Percentiles rank a stretch among this genome's conserved stretches.
Evolutionary conservation across 2,797 vertebrate genomes (phyloP).

Genomic region (Dendrocincla tyrannina): DNA sequence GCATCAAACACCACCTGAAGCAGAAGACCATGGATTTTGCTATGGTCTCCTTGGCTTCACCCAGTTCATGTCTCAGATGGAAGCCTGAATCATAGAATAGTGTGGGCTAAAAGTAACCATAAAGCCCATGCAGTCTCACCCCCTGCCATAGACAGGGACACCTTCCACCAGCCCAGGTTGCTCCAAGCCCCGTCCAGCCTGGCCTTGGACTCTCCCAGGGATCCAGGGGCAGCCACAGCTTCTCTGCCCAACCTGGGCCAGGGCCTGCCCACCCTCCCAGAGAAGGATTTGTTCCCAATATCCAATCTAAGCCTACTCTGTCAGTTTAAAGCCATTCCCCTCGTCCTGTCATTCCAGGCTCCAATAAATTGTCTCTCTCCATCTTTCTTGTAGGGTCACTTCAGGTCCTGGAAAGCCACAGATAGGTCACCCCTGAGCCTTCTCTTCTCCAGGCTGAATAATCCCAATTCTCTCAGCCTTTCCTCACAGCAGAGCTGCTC

Average conservation of each 20-base stretch:
- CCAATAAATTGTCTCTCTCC: not conserved
- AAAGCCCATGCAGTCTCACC: not conserved
- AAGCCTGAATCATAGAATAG: not conserved
- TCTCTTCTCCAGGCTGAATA: not conserved
- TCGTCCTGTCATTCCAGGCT: not conserved
- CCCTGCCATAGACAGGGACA: not conserved
- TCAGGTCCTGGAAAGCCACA: not conserved
- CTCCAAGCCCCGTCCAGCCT: fast-evolving
- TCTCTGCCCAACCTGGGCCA: not conserved
- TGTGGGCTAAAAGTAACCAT: not conserved
- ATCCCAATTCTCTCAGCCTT: not conserved
- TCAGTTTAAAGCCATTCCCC: not conserved
- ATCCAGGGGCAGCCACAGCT: not conserved
- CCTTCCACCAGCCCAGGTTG: not conserved
- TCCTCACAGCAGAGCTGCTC: not conserved
- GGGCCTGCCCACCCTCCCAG: fast-evolving
- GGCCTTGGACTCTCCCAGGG: not conserved
- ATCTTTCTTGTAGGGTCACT: not conserved
- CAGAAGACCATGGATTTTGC: not conserved
- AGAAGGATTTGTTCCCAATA: not conserved
- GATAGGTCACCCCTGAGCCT: not conserved
- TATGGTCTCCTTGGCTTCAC: not conserved
- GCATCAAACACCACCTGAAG: not conserved
- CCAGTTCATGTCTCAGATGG: too few species aligned
- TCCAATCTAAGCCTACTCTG: not conserved